Base-by-base conservation (phyloP, 2,888 invertebrate genomes). In the Oxycera nigricornis region DNA sequence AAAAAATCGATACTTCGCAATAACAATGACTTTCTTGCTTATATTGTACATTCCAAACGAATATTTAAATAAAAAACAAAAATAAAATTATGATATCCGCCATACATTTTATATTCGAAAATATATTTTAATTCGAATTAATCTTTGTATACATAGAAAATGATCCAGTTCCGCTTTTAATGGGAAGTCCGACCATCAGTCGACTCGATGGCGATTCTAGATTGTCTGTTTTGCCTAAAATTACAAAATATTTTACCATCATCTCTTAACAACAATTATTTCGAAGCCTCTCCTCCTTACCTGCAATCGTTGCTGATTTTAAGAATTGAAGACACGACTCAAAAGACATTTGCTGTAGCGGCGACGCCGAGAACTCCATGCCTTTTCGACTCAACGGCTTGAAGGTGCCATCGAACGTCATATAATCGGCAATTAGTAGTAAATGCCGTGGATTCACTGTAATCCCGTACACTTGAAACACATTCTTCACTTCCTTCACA, bases 391-490 rank as follows among this genome's bases (percentile, higher is more conserved):
- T 98, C 85, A 98, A 90, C 0, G 98, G 94, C 81, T 92, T 92
- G 82, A 94, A 97, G 0, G 88, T 87, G 0, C 99, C 99, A 80
- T 94, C 94, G 80, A 91, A 96, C 0, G 98, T 99, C 98, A 99
- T 98, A 83, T 98, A 98, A 86, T 99, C 98, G 0, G 98, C 95
- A 72, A 98, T 90, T 3, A 99, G 87, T 0, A 92, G 90, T 80
- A 99, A 88, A 89, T 99, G 99, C 26, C 98, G 89, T 0, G 94
- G 92, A 86, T 98, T 96, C 2, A 99, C 97, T 7, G 91, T 90
- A 81, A 99, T 99, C 28, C 98, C 98, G 81, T 99, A 99, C 0
- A 96, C 96, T 79, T 93, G 94, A 85, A 99, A 99, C 35, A 99
- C 99, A 82, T 95, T 94, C 83, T 94, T 91, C 59, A 99, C 93